Base-by-base conservation (phyloP, 2,113 vertebrate species). In the Pionites leucogaster region DNA sequence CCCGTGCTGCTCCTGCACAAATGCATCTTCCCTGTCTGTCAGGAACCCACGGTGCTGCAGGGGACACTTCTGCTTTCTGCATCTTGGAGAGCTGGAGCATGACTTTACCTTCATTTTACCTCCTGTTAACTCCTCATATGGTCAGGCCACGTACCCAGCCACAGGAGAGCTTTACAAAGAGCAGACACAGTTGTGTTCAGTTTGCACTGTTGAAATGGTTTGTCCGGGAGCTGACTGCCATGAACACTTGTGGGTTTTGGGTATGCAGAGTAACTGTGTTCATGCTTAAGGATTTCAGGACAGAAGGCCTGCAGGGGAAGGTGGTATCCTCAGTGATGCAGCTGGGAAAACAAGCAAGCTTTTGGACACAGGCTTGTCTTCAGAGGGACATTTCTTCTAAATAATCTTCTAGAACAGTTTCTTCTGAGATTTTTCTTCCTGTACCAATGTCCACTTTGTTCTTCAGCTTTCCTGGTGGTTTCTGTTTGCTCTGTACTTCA, bases 111-210 rank as follows among this genome's bases (percentile, higher is more conserved):
- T 24, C 13, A 27, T 65, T 91, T 55, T 67, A 82, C 15, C n/a
- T 60, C 8, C 35, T 85, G n/a, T 60, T 29, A 79, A 42, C 31
- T 77, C 31, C 65, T 57, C 15, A 2, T 0, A 0, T 57, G 44
- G 7, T 80, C 53, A 57, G 29, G n/a, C 14, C 47, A 12, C 13
- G 13, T 49, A 10, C 16, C 20, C 15, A 49, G 5, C 39, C 33
- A 18, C 57, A 15, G 17, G 57, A 24, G 29, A 29, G 78, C 37
- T 74, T 60, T 47, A 6, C 4, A 2, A 50, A 33, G 2, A 35
- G 27, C 39, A 39, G 17, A 53, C 50, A 6, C 0, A 0, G 13
- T n/a, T 47, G 41, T 5, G 1, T 74, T 69, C 28, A 20, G 18
- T 62, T 86, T 57, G 59, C 6, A 2, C n/a, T 86, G 72, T 37